Percentiles rank a stretch among this genome's conserved stretches.
Conservation (phyloP, 2,797 vertebrate species). For the Enteromius mattozi region DNA sequence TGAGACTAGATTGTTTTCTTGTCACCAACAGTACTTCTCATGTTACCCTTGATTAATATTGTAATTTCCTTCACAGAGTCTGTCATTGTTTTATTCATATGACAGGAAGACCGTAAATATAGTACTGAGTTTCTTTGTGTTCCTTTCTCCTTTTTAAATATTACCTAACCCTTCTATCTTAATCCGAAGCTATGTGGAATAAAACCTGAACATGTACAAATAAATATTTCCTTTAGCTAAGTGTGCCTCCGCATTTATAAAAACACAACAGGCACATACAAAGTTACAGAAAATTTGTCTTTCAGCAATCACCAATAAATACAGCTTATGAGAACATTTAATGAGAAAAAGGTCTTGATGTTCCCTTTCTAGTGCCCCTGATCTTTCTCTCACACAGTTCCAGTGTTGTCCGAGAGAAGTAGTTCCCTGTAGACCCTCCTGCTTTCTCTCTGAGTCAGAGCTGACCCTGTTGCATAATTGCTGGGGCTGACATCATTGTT, state of each 20-base stretch:
- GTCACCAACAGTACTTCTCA: neutral
- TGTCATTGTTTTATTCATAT: neutral
- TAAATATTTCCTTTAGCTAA: neutral
- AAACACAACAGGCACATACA: neutral
- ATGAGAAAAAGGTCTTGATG: neutral
- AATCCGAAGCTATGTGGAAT: neutral
- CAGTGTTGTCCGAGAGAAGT: slow-evolving; percentile 13
- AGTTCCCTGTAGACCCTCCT: slow-evolving; percentile 37
- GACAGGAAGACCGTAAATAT: neutral
- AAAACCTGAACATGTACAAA: neutral
- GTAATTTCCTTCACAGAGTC: slow-evolving; percentile 31
- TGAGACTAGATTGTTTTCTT: slow-evolving; percentile 10
- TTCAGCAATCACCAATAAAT: neutral
- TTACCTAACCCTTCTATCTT: neutral
- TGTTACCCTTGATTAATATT: slow-evolving; percentile 29
- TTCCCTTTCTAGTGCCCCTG: slow-evolving; percentile 15
- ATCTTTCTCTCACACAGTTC: slow-evolving; percentile 17
- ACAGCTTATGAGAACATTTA: neutral
- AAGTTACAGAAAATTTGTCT: neutral
- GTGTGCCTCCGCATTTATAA: neutral
- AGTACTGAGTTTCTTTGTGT: neutral
- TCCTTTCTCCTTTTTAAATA: neutral
- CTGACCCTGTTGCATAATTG: slow-evolving; percentile 55
- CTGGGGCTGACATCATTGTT: slow-evolving; percentile 59
- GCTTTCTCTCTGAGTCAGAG: slow-evolving; percentile 51